Conservation (phyloP, 2,113 vertebrate species). For the Brienomyrus brachyistius region DNA sequence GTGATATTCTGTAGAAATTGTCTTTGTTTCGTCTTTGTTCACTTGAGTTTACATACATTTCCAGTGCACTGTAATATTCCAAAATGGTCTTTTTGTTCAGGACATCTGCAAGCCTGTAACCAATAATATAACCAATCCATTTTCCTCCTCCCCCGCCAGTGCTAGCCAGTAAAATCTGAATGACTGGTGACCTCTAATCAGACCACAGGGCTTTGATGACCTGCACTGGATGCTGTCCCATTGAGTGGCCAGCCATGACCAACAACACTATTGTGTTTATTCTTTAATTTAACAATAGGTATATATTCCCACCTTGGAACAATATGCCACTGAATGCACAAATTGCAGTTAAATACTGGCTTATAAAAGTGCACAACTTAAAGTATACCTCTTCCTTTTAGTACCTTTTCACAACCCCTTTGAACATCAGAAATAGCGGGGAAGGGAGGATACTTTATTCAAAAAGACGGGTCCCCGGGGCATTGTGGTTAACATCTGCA, state of each 20-base stretch:
- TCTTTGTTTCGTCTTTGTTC: neutral
- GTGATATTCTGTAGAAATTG: neutral
- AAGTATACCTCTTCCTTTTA: neutral
- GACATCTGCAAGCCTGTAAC: neutral
- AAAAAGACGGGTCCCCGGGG: conserved; percentile 17
- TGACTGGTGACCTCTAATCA: neutral
- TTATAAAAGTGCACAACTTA: neutral
- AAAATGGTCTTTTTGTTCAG: neutral
- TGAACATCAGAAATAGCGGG: conserved; percentile 19
- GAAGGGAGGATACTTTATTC: conserved; percentile 20
- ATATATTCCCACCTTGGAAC: conserved; percentile 3
- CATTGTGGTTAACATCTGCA: conserved; percentile 46
- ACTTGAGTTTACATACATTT: neutral
- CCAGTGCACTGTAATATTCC: neutral
- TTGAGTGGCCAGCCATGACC: conserved; percentile 55
- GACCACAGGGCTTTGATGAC: neutral
- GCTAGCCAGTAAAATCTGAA: neutral
- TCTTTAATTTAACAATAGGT: neutral
- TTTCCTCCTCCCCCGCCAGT: neutral
- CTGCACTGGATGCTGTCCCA: conserved; percentile 39
- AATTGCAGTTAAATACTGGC: neutral
- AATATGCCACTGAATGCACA: conserved; percentile 16
- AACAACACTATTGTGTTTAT: conserved; percentile 52
- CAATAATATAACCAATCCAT: neutral
- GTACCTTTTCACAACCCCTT: neutral